Percentiles rank a stretch among this genome's conserved stretches.
These are phyloP conservation scores for Spodoptera littoralis DNA, from an alignment of 2,888 invertebrate genomes.

Conservation along the genomic window DNA sequence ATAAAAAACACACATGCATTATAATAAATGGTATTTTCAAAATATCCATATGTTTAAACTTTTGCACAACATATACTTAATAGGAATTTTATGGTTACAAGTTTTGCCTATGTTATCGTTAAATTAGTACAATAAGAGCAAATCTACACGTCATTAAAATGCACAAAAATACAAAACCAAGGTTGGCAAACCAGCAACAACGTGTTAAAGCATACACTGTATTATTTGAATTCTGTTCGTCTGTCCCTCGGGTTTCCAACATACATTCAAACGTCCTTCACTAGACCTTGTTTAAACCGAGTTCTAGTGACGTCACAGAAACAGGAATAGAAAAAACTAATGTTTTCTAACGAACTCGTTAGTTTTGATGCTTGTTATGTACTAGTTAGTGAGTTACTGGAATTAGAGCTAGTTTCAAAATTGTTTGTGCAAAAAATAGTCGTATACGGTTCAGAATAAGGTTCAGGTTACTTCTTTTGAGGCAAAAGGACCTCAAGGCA, in stretches of 20 bases:
- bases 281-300: slow-evolving; percentile 35
- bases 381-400: slow-evolving; percentile 4
- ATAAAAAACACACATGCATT: too few relatives aligned
- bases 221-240: slow-evolving; percentile 34
- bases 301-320: slow-evolving; percentile 33
- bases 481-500: too few relatives aligned
- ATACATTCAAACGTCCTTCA: slow-evolving; percentile 36
- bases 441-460: too few relatives aligned
- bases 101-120: too few relatives aligned
- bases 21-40: too few relatives aligned
- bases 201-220: slow-evolving; percentile 38
- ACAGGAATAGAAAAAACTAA: slow-evolving; percentile 33
- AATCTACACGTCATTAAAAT: background rate
- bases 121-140: too few relatives aligned
- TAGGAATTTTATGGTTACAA: too few relatives aligned
- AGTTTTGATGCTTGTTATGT: slow-evolving; percentile 15
- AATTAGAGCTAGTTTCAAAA: slow-evolving; percentile 1
- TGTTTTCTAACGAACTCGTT: slow-evolving; percentile 27
- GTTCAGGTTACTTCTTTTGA: too few relatives aligned
- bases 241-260: slow-evolving; percentile 24
- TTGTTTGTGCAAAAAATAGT: too few relatives aligned
- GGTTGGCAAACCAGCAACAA: slow-evolving; percentile 11
- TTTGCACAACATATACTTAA: too few relatives aligned
- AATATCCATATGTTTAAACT: too few relatives aligned
- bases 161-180: slow-evolving; percentile 5